Percentiles rank a stretch among this genome's conserved stretches.
Evolutionary conservation across 2,797 vertebrate species (phyloP).

Genomic region (Limosa lapponica): DNA sequence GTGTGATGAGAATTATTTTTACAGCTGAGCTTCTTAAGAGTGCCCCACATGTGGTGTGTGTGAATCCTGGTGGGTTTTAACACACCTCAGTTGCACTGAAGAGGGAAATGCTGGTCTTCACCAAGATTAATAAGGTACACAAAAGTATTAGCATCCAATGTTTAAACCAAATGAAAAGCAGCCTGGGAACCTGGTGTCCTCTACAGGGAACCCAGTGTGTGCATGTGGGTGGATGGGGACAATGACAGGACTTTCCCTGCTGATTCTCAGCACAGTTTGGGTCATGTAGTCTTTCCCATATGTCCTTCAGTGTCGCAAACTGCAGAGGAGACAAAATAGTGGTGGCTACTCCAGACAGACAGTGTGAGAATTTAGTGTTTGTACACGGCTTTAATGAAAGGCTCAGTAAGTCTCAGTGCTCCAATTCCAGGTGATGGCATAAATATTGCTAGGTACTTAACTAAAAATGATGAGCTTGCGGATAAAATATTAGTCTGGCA

Average conservation of each 20-base stretch:
- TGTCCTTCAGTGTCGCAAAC: not conserved
- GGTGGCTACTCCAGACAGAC: not conserved
- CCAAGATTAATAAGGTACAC: not conserved
- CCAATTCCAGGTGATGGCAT: not conserved
- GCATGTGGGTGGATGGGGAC: accelerated
- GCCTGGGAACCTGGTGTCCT: not conserved
- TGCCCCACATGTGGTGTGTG: not conserved
- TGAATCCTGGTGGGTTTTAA: slow-evolving; percentile 21
- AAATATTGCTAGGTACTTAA: not conserved
- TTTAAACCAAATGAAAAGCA: slow-evolving; percentile 12
- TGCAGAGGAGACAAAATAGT: not conserved
- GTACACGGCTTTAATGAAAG: not conserved
- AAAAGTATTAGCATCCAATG: not conserved
- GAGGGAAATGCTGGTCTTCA: not conserved
- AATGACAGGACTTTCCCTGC: not conserved
- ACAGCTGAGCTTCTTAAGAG: slow-evolving; percentile 45
- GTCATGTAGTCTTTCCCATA: not conserved
- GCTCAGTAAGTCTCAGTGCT: not conserved
- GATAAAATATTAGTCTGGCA: not conserved
- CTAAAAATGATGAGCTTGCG: not conserved
- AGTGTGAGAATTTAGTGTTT: not conserved
- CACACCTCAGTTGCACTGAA: not conserved
- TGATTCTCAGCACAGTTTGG: not conserved
- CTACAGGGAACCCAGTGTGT: not conserved
- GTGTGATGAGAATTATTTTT: slow-evolving; percentile 62